Percentiles rank a stretch among this genome's conserved stretches.
Evolutionary conservation across 2,888 invertebrate species (phyloP).

Genomic region (Lomographa bimaculata): DNA sequence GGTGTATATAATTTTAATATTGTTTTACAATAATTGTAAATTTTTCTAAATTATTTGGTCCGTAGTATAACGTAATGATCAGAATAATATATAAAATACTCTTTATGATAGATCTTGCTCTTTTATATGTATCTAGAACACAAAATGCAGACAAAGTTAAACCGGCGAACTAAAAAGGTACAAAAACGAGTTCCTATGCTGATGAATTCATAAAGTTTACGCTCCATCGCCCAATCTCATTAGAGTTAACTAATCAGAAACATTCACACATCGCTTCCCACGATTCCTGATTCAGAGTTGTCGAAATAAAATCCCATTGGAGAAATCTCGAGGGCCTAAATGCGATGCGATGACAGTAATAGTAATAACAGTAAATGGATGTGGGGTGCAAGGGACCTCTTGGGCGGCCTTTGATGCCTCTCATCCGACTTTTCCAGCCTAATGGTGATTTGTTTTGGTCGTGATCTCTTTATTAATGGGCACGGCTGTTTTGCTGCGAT

Average conservation of each 20-base stretch:
- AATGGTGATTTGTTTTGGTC: constrained; percentile 41
- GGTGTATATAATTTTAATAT: too few species aligned
- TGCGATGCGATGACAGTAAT: constrained; percentile 56
- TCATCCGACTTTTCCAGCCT: constrained; percentile 29
- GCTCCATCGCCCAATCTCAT: constrained; percentile 11
- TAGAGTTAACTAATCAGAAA: constrained; percentile 6
- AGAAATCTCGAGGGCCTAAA: constrained; percentile 49
- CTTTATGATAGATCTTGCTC: too few species aligned
- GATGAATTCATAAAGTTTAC: constrained; percentile 7
- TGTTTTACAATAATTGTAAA: too few species aligned
- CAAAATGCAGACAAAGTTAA: constrained; percentile 9
- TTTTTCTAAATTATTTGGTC: too few species aligned
- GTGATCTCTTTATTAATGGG: constrained; percentile 39
- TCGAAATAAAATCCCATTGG: constrained; percentile 31
- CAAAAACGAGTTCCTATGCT: constrained; percentile 3
- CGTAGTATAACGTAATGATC: too few species aligned
- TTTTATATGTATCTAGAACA: too few species aligned
- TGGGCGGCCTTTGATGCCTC: constrained; percentile 30
- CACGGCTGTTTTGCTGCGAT: constrained; percentile 38
- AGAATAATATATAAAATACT: too few species aligned
- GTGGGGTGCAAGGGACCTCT: constrained; percentile 42
- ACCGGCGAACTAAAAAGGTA: constrained; percentile 5
- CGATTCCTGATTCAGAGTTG: constrained; percentile 14
- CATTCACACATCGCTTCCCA: constrained; percentile 13
- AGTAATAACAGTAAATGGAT: constrained; percentile 59